Evolutionary conservation across 1,140 invertebrate genomes (phyloP), one percentile per base, ranked within the genome.

Genomic region (Halictus rubicundus): DNA sequence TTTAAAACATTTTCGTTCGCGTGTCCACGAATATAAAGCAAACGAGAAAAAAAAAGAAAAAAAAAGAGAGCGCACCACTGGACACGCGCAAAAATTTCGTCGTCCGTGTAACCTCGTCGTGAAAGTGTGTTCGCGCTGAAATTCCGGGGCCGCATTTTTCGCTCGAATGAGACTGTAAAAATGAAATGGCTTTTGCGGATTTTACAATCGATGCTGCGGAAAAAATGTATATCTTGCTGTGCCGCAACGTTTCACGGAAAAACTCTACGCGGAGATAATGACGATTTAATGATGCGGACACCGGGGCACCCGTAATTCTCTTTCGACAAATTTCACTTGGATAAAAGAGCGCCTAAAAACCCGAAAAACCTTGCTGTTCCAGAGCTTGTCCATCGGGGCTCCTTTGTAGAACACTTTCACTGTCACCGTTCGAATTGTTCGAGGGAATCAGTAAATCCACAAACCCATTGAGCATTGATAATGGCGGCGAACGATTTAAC

Each of bases 161-260:
- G 49, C 19, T 6, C 61, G 65, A 79, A 75, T 25, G 69, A 49
- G 78, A 46, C 68, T 46, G 68, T 52, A 84, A 82, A 82, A 65
- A 66, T 63, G n/a, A 52, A 72, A 72, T 60, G 21, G 54, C 42
- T 66, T 60, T 70, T 71, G 61, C 52, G 42, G 69, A 83, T 83
- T 69, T 81, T 64, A 57, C 39, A 73, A 74, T 70, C 57, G n/a
- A 64, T 54, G 52, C 54, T n/a, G 46, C 71, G 66, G 71, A 2
- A n/a, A n/a, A 60, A 63, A 54, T 69, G 2, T 52, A 6, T 21
- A 52, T 19, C 46, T 5, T 0, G 14, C 14, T 14, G 46, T 49
- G 60, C 52, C 27, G 14, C 59, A 68, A 73, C 64, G 49, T 78
- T 69, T 73, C 80, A 49, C 49, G 68, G 57, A 72, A 75, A 52